Base-by-base conservation (phyloP, 2,797 vertebrate genomes). In the Rhinatrema bivittatum region DNA sequence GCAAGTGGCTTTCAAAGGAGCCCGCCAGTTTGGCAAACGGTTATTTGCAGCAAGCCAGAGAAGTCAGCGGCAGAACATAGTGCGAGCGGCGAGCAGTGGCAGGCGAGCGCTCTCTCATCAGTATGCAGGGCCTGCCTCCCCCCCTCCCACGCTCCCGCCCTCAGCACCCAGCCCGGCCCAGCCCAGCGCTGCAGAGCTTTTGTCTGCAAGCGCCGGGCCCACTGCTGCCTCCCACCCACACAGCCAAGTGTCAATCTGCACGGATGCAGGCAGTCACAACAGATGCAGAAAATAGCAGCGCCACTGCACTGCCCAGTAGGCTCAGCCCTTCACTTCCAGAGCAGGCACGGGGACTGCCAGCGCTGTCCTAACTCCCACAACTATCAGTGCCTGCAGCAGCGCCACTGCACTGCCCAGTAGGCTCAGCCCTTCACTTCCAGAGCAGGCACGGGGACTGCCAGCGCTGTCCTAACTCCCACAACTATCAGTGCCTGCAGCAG, bases 1-100 rank as follows among this genome's bases (percentile, higher is more conserved):
- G 86, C 82, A 97, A 86, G 90, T 96, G 93, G 86, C 89, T 94
- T 86, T 97, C 94, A 73, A 96, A 97, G 22, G 94, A 97, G 82
- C 94, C 91, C 71, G 94, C 94, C 94, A 97, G 94, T 87, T 88
- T 87, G 85, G 72, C 62, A 76, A 76, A 81, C 78, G 59, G 80
- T 70, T 58, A 70, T 70, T 78, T 74, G 65, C 72, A 68, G 72
- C 63, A 70, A 68, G 62, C 62, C 58, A 63, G 73, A 70, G 56
- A 70, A 83, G 68, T 79, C 76, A 82, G 72, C 81, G 79, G 70
- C 70, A 70, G 77, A 70, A 69, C 74, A 79, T 85, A 79, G 68
- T n/a, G n/a, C n/a, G n/a, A n/a, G n/a, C n/a, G n/a, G n/a, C n/a
- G n/a, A n/a, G n/a, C n/a, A n/a, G n/a, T n/a, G n/a, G n/a, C n/a